Evolutionary conservation across 2,888 invertebrate genomes (phyloP).

Genomic region (Dione vanillae): DNA sequence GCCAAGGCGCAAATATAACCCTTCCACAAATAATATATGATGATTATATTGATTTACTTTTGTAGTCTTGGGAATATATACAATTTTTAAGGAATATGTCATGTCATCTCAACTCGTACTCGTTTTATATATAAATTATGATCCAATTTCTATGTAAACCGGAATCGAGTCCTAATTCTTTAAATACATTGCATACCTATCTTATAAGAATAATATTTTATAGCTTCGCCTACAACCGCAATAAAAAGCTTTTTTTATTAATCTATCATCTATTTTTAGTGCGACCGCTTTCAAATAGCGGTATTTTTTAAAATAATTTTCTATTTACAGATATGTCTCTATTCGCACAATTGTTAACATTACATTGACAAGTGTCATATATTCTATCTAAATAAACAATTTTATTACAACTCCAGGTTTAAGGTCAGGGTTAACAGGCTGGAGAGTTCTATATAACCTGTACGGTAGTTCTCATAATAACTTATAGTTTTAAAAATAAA

Average conservation of each 20-base stretch:
- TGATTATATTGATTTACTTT: too few species aligned
- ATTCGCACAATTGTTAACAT: background rate
- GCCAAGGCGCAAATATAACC: too few species aligned
- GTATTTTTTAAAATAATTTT: background rate
- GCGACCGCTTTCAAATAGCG: background rate
- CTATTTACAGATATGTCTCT: background rate
- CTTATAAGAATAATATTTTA: background rate
- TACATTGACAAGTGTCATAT: too few species aligned
- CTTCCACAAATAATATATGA: too few species aligned
- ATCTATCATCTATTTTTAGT: background rate
- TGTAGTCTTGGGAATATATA: too few species aligned
- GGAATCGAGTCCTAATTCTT: background rate
- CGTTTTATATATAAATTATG: background rate
- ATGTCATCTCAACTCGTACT: too few species aligned
- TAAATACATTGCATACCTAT: background rate
- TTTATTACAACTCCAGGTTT: background rate
- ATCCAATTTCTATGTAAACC: background rate
- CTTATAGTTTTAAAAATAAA: too few species aligned
- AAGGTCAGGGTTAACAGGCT: background rate
- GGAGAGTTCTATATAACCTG: conserved; percentile 1
- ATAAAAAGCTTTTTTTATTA: background rate
- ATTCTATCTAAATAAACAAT: background rate
- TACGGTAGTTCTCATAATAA: background rate
- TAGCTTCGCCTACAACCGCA: background rate
- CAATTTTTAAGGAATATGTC: too few species aligned